Conservation (phyloP, 2,797 vertebrate genomes). For the Avahi laniger region DNA sequence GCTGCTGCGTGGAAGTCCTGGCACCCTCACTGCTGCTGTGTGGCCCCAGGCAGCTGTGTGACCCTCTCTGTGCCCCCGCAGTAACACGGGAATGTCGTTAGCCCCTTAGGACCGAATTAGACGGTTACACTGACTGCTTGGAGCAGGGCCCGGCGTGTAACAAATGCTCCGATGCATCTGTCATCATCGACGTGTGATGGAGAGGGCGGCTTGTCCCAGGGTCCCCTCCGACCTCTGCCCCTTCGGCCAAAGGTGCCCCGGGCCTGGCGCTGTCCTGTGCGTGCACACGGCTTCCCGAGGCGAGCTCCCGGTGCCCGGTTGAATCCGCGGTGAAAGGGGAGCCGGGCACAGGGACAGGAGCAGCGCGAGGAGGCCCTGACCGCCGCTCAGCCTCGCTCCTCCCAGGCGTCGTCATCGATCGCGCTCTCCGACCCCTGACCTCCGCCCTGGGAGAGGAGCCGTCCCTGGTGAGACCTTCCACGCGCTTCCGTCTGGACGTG, state of each 20-base stretch:
- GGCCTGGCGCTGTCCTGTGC: rapidly evolving
- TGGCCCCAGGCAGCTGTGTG: rapidly evolving
- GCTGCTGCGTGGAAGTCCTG: not conserved
- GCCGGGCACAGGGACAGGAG: not conserved
- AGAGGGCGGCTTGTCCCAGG: rapidly evolving
- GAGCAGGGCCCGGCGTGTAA: not conserved
- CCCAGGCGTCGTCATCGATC: not conserved
- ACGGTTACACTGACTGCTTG: rapidly evolving
- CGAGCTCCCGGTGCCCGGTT: rapidly evolving
- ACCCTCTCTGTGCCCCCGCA: rapidly evolving
- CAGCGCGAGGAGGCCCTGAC: too few relatives aligned
- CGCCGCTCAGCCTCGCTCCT: not conserved
- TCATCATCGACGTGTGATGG: rapidly evolving
- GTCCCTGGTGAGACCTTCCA: not conserved
- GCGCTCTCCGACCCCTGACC: not conserved
- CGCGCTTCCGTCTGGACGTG: not conserved
- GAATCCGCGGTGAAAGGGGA: rapidly evolving
- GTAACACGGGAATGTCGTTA: rapidly evolving
- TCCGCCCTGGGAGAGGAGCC: not conserved
- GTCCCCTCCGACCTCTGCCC: not conserved
- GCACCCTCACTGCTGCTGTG: rapidly evolving
- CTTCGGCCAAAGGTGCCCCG: too few relatives aligned
- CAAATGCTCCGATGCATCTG: rapidly evolving
- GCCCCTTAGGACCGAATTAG: not conserved
- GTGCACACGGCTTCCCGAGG: not conserved